These are phyloP conservation scores for Chaetodon trifasciatus DNA, from an alignment of 2,797 vertebrate species.

Conservation along the genomic window DNA sequence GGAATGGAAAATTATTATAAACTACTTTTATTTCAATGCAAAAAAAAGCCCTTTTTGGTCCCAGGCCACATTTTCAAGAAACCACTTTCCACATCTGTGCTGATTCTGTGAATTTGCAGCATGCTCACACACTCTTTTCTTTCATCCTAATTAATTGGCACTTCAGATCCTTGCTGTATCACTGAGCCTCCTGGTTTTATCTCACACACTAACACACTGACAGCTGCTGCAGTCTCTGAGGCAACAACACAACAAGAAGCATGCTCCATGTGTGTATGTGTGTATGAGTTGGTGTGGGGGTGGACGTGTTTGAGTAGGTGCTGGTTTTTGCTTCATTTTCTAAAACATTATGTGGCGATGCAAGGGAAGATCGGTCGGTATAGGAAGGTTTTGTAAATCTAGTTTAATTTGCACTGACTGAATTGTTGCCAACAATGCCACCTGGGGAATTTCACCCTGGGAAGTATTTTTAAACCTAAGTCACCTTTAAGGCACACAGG, in stretches of 20 bases:
- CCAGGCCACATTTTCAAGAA: slow-evolving; percentile 30
- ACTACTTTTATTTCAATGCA: not conserved
- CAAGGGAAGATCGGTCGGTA: no score
- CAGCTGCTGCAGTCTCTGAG: slow-evolving; percentile 79
- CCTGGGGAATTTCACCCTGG: no score
- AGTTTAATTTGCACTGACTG: no score
- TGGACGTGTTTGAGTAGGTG: slow-evolving; percentile 13
- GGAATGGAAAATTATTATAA: not conserved
- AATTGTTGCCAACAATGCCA: no score
- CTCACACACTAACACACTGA: slow-evolving; percentile 73
- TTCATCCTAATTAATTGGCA: slow-evolving; percentile 82
- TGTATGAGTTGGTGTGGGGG: not conserved
- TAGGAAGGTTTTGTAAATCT: no score
- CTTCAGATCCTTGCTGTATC: slow-evolving; percentile 76
- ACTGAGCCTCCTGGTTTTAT: slow-evolving; percentile 74
- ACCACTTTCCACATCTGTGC: slow-evolving; percentile 53
- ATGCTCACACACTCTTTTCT: slow-evolving; percentile 54
- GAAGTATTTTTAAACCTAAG: no score
- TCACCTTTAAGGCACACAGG: no score
- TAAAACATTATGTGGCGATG: not conserved
- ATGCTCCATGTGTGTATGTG: slow-evolving; percentile 8
- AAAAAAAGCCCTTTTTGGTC: not conserved
- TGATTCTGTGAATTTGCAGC: slow-evolving; percentile 50
- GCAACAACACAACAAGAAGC: slow-evolving; percentile 62
- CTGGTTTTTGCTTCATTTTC: slow-evolving; percentile 1